Base-by-base conservation (phyloP, 2,888 invertebrate genomes). In the Tricholauxania praeusta region DNA sequence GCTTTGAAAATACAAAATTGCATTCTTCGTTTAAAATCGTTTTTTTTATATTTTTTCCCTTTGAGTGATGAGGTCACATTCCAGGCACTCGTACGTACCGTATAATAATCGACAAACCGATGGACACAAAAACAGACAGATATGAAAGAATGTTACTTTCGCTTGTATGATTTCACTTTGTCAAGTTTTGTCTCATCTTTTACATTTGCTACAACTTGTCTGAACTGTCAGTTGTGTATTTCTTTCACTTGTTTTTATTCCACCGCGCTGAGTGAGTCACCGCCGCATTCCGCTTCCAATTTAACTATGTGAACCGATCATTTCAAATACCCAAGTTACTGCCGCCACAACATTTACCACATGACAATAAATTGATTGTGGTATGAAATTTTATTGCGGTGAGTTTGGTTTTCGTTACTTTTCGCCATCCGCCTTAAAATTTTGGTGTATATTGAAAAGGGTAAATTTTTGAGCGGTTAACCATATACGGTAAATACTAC, bases 21-120 rank as follows among this genome's bases (percentile, higher is more conserved):
- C 47, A n/a, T 19, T n/a, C 10, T 12, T 39, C 14, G 8, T 17
- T 19, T 12, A 3, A 47, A 39, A 47, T 63, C 17, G 12, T 63
- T 39, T 14, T 48, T 12, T 10, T n/a, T 39, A 19, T 28, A 1
- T 57, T 28, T 57, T 57, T 19, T 2, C 15, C 15, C 10, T 57
- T 57, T 57, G 28, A 28, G 28, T 22, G 53, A 48, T 67, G 67
- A 53, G 67, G 67, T 67, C 57, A 67, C 67, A 67, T 67, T 67
- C 67, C 67, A 19, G 15, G 10, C 57, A 39, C 39, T 39, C 66
- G 14, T 53, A 55, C 39, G 49, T 64, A 60, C 22, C 60, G 39
- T 60, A 15, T 28, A 32, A 32, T 32, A 39, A 62, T 10, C 47
- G n/a, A n/a, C 65, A 51, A 22, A 28, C 65, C 28, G 52, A 12